These are phyloP conservation scores for Bombus fervidus DNA, from an alignment of 1,140 invertebrate species.

Conservation along the genomic window DNA sequence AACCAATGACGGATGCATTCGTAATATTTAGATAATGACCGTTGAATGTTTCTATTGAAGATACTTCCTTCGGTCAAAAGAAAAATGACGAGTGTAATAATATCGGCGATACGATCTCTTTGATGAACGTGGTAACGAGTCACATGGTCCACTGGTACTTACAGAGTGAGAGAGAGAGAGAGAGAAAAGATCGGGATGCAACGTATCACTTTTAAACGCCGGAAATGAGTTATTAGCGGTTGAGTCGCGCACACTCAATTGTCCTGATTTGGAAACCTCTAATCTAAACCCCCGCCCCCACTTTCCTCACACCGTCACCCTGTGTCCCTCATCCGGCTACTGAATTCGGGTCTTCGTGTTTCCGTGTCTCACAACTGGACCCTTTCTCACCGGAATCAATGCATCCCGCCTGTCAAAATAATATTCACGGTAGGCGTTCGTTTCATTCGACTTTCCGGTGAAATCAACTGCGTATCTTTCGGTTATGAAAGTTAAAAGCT, in stretches of 20 bases:
- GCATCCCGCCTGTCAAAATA: neutral
- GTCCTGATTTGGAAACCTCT: conserved; percentile 69
- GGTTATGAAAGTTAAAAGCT: too few species aligned
- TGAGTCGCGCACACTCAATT: conserved; percentile 60
- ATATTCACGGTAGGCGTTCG: neutral
- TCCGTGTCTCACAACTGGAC: conserved; percentile 34
- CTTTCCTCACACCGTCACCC: neutral
- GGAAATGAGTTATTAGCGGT: conserved; percentile 67
- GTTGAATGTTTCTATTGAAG: conserved; percentile 32
- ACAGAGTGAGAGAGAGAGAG: neutral
- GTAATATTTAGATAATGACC: conserved; percentile 35
- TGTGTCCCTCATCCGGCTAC: conserved; percentile 18
- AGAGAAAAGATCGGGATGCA: conserved; percentile 38
- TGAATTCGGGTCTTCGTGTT: conserved; percentile 50
- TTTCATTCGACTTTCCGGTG: neutral
- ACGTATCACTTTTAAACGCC: conserved; percentile 61
- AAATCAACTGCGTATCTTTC: neutral
- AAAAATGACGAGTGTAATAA: conserved; percentile 55
- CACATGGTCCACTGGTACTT: neutral
- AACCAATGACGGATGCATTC: neutral
- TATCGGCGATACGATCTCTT: conserved; percentile 56
- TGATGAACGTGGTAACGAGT: conserved; percentile 69
- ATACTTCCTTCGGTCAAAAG: conserved; percentile 38
- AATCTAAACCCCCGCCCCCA: conserved; percentile 28
- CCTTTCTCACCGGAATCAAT: conserved; percentile 26